A percentile compares a stretch with the other conserved stretches of the same genome.
phyloP scores from a whole-genome alignment of 2,113 vertebrate genomes.

The Ceuthmochares aereus region DNA sequence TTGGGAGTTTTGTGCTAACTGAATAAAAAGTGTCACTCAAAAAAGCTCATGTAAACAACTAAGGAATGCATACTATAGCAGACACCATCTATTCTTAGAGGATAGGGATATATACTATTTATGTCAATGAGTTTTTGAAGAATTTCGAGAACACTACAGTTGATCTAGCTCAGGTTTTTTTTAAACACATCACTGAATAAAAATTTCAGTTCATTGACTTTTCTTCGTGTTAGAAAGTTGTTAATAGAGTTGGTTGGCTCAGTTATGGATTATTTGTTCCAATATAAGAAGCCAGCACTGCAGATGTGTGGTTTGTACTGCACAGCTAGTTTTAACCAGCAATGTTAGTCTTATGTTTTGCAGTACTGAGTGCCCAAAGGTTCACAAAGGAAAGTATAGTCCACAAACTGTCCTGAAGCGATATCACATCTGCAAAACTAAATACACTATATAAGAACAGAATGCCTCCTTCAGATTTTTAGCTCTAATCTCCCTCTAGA shows the following conservation, averaged over 20 bases:
- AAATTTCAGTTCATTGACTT: neutral
- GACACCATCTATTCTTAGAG: neutral
- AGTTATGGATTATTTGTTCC: neutral
- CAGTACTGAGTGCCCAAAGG: neutral
- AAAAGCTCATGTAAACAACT: neutral
- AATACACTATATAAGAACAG: neutral
- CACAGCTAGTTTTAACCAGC: neutral
- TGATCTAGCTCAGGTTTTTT: neutral
- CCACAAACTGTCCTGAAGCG: neutral
- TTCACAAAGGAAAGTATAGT: neutral
- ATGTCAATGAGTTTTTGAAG: neutral
- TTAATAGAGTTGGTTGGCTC: neutral
- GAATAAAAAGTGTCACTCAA: neutral
- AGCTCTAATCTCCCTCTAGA: conserved; percentile 52
- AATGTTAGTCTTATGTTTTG: neutral
- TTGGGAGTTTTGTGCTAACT: neutral
- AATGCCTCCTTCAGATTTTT: neutral
- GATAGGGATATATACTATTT: neutral
- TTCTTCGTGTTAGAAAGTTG: neutral
- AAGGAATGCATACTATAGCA: neutral
- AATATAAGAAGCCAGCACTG: neutral
- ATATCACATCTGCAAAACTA: neutral
- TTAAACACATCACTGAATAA: neutral
- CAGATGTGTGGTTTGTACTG: neutral
- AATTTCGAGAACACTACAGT: neutral